Evolutionary conservation across 2,888 invertebrate genomes (phyloP), one percentile per base, ranked within the genome.

Genomic region (Tortrix viridana): DNA sequence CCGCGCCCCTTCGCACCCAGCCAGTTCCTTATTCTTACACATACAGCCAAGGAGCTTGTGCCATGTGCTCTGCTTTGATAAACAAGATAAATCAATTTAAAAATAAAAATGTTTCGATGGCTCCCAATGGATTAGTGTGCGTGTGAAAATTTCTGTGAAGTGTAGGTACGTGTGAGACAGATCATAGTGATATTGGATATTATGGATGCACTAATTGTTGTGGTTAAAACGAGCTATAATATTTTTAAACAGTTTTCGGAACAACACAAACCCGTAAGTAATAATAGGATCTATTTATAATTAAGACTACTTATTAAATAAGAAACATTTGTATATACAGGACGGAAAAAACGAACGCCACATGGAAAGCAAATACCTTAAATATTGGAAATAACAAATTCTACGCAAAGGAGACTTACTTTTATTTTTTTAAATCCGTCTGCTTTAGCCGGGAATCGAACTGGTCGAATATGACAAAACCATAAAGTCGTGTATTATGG

Each of bases 171-270:
- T 57, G 22, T 46, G 46, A 44, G 12, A 63, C 46, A 23, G 22
- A 37, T 32, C 23, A 16, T 52, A 22, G 58, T 63, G 47, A 44
- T 73, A 32, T 32, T 32, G 12, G 32, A 32, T 32, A 32, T 32
- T 32, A 91, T 91, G 91, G 82, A 90, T 82, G 80, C 85, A 64
- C 72, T 91, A 71, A 91, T 85, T 73, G 85, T 85, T 69, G 77
- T 92, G 72, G 76, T 91, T 57, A 91, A 89, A 77, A 90, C 88
- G 67, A 87, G 92, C 77, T 90, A 88, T 69, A 88, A 86, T 77
- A 85, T 91, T 69, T 85, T 91, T 57, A 92, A 90, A 80, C 88
- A 86, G 77, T 84, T 91, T 64, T 82, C 89, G 49, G 90, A 84
- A 69, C 86, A 81, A 66, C 85, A 83, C 65, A 91, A 86, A 76